A percentile compares a stretch with the other conserved stretches of the same genome.
phyloP scores from a whole-genome alignment of 2,797 vertebrate species.

The Tragopan temminckii region DNA sequence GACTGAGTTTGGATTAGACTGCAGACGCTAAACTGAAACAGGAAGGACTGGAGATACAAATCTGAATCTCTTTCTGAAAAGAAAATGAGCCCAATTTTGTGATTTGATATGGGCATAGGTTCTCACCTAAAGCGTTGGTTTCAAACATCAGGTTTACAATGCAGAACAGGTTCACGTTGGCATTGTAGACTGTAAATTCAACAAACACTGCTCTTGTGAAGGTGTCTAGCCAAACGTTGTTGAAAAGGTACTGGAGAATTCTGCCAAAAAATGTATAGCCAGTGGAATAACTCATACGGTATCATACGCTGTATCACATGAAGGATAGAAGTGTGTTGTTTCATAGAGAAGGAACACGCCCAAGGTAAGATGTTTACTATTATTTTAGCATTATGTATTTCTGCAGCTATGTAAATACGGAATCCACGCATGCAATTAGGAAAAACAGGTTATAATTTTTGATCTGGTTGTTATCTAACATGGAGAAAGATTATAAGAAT shows the following conservation, averaged over 20 bases:
- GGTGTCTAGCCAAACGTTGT: slow-evolving; percentile 91
- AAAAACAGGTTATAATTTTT: neutral
- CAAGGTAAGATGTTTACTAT: neutral
- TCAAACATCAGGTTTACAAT: slow-evolving; percentile 91
- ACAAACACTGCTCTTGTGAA: slow-evolving; percentile 93
- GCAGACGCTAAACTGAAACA: neutral
- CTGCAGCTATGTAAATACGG: neutral
- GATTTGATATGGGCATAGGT: neutral
- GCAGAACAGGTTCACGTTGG: slow-evolving; percentile 96
- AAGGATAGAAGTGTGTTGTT: neutral
- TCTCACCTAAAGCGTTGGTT: slow-evolving; percentile 89
- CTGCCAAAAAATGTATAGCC: slow-evolving; percentile 75
- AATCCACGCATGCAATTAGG: neutral
- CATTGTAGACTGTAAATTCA: slow-evolving; percentile 96
- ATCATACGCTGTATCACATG: neutral
- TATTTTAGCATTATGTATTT: neutral
- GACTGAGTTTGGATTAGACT: neutral
- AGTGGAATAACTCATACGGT: neutral
- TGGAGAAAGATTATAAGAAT: neutral
- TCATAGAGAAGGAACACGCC: neutral
- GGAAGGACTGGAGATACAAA: neutral
- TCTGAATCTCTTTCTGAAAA: neutral
- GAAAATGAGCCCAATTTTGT: neutral
- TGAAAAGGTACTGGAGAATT: slow-evolving; percentile 88
- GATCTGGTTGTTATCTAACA: neutral